phyloP scores from a whole-genome alignment of 1,140 invertebrate species.

The Leptinotarsa defecta region DNA sequence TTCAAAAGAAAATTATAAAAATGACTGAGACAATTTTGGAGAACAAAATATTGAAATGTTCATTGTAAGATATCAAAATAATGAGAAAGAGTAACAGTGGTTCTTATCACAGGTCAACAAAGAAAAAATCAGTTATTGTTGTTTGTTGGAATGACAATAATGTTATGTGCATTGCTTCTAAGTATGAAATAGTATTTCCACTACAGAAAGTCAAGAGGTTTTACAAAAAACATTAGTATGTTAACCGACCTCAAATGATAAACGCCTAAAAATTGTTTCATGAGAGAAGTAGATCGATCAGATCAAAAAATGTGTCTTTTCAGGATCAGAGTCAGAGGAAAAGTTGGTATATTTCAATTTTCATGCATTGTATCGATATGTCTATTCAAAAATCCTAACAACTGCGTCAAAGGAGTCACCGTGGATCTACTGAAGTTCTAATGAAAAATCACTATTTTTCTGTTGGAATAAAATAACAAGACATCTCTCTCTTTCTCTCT shows the following conservation, averaged over 20 bases:
- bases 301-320: slow-evolving; percentile 49
- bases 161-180: slow-evolving; percentile 38
- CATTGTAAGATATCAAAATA: slow-evolving; percentile 7
- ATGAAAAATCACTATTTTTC: slow-evolving; percentile 6
- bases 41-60: slow-evolving; percentile 26
- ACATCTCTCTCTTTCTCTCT: too few species aligned
- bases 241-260: slow-evolving; percentile 44
- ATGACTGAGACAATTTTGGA: slow-evolving; percentile 36
- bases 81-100: slow-evolving; percentile 33
- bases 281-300: slow-evolving; percentile 45
- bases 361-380: slow-evolving; percentile 27
- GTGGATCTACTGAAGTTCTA: slow-evolving; percentile 25
- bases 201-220: slow-evolving; percentile 36
- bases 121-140: slow-evolving; percentile 26
- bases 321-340: slow-evolving; percentile 41
- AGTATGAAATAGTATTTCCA: slow-evolving; percentile 29
- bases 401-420: slow-evolving; percentile 32
- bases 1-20: slow-evolving; percentile 22
- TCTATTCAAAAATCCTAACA: slow-evolving; percentile 30
- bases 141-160: slow-evolving; percentile 42
- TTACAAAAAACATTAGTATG: slow-evolving; percentile 34
- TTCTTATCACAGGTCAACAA: slow-evolving; percentile 10
- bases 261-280: slow-evolving; percentile 42
- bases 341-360: slow-evolving; percentile 44
- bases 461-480: not conserved